Evolutionary conservation across 2,113 vertebrate genomes (phyloP), one percentile per base, ranked within the genome.

Genomic region (Brachyistius frenatus): DNA sequence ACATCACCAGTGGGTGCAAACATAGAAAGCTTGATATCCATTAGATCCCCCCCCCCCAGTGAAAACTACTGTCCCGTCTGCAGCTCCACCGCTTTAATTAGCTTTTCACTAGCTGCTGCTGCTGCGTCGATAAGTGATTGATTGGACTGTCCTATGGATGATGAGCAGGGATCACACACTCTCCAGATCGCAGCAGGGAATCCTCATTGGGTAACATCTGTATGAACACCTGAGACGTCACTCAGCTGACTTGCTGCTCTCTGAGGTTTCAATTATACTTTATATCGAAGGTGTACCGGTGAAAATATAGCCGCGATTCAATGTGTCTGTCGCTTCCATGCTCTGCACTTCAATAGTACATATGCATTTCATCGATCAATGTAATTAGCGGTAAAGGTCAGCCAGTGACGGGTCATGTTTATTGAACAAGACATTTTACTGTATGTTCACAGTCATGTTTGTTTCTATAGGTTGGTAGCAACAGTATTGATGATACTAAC

Each of bases 91-190:
- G 50, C 44, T 79, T 84, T 89, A 89, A 91, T 88, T 85, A 91
- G 82, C 85, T 91, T 92, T 93, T 85, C 92, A 91, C 78, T 54
- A 83, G 81, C 54, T 63, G 54, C 77, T 82, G 54, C 77, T 82
- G 70, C 55, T 73, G 5, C 16, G 64, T 47, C 86, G 2, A 90
- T 93, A 31, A 32, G 2, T 52, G 66, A 93, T 93, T 82, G 90
- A 93, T 81, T 33, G 30, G 61, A 72, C 69, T 72, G 75, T 63
- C 36, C 84, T 67, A 16, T 63, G 70, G 44, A 74, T 2, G 10
- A 32, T n/a, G 46, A 15, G 46, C 66, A 47, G 30, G 36, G 47
- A 30, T 65, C 52, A n/a, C 52, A 65, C 32, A 52, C 30, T 41
- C 52, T 36, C 32, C 49, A 14, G 50, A 66, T 91, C 67, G 54